These are phyloP conservation scores for Zelleria hepariella DNA, from an alignment of 2,888 invertebrate genomes.

Conservation along the genomic window DNA sequence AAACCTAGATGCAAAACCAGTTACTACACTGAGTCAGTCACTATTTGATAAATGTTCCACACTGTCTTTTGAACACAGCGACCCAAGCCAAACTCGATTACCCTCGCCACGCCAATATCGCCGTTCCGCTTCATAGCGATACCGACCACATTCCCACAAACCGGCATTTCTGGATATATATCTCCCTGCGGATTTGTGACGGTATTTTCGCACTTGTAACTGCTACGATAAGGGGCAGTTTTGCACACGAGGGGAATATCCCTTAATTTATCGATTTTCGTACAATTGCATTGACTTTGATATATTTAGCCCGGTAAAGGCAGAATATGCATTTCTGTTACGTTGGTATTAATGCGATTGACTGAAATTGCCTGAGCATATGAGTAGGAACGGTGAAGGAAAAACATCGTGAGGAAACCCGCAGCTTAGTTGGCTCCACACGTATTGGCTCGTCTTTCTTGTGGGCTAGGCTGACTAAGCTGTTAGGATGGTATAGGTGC, in stretches of 20 bases:
- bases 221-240: neutral
- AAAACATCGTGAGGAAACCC: too few species aligned
- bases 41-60: neutral
- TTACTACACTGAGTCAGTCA: too few species aligned
- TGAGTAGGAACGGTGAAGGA: too few species aligned
- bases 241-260: neutral
- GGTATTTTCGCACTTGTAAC: neutral
- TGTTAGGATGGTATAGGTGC: too few species aligned
- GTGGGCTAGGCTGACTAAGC: too few species aligned
- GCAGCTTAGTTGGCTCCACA: too few species aligned
- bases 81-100: neutral
- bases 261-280: neutral
- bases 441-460: too few species aligned
- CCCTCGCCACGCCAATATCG: neutral
- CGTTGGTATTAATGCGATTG: too few species aligned
- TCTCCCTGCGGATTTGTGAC: too few species aligned
- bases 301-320: neutral
- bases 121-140: neutral
- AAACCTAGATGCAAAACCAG: too few species aligned
- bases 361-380: too few species aligned
- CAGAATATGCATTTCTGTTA: conserved; percentile 5
- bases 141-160: neutral
- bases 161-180: neutral
- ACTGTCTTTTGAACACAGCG: neutral
- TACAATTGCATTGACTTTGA: neutral